A percentile compares a stretch with the other conserved stretches of the same genome.
Evolutionary conservation across 2,113 vertebrate species (phyloP).

Genomic region (Poeciliopsis prolifica): DNA sequence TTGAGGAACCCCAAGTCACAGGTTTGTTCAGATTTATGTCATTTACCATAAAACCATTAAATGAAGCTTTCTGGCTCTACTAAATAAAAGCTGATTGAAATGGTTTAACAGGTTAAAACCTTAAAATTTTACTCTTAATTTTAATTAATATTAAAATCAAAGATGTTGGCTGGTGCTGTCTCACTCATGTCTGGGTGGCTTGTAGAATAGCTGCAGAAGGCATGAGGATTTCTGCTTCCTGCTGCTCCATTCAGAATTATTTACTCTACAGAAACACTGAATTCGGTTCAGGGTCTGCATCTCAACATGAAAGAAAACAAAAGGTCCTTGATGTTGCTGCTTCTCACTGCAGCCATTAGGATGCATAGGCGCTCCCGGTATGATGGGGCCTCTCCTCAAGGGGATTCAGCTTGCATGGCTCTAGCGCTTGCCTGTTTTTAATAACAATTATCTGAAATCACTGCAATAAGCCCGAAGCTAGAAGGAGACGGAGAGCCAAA

Average conservation of each 20-base stretch:
- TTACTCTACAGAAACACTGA: constrained; percentile 45
- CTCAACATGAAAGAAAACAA: constrained; percentile 67
- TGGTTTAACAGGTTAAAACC: too few species aligned
- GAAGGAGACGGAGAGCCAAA: constrained; percentile 54
- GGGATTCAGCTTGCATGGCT: constrained; percentile 64
- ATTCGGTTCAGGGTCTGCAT: constrained; percentile 61
- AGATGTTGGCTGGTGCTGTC: background rate
- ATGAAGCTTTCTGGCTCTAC: too few species aligned
- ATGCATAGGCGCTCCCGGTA: constrained; percentile 62
- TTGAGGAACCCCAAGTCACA: too few species aligned
- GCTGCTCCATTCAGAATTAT: constrained; percentile 43
- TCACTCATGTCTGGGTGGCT: background rate
- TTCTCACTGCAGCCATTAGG: constrained; percentile 77
- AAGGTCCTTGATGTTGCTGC: constrained; percentile 45
- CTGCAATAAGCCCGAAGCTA: constrained; percentile 79
- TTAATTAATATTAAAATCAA: too few species aligned
- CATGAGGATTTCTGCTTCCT: background rate
- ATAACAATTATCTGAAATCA: constrained; percentile 82
- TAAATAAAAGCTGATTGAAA: background rate
- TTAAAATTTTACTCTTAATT: too few species aligned
- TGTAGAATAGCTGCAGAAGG: background rate
- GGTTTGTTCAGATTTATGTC: too few species aligned
- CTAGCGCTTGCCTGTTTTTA: constrained; percentile 74
- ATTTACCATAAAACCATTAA: too few species aligned
- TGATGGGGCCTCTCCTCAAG: constrained; percentile 64